A percentile compares a stretch with the other conserved stretches of the same genome.
phyloP scores from a whole-genome alignment of 2,113 vertebrate genomes.

The Cochlearius cochlearius region DNA sequence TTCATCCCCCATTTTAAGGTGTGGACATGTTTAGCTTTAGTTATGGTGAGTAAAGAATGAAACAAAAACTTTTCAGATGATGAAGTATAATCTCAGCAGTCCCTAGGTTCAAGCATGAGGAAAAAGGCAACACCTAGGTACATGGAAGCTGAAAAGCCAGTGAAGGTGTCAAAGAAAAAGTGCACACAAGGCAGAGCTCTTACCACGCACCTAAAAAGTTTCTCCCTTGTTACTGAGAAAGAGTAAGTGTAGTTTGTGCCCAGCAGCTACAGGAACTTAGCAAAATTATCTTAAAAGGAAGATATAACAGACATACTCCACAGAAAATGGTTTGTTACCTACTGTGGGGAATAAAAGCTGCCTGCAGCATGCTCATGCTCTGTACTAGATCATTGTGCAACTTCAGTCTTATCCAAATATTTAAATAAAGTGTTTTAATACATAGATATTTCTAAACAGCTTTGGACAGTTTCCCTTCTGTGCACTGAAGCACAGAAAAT shows the following conservation, averaged over 20 bases:
- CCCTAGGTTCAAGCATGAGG: not conserved
- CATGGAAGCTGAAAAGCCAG: not conserved
- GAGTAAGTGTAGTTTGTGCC: not conserved
- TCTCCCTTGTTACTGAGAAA: not conserved
- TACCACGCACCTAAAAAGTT: not conserved
- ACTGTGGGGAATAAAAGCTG: not conserved
- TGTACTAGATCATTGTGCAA: not conserved
- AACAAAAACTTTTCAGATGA: not conserved
- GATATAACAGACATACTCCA: not conserved
- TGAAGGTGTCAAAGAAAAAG: not conserved
- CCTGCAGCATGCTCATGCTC: not conserved
- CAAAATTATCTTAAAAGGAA: not conserved
- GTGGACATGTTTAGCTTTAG: not conserved
- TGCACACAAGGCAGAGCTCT: not conserved
- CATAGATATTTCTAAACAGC: not conserved
- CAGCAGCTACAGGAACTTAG: not conserved
- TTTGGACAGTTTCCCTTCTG: slow-evolving; percentile 13
- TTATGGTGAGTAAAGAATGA: not conserved
- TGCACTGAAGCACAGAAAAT: not conserved
- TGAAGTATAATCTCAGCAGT: not conserved
- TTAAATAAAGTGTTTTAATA: not conserved
- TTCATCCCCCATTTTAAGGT: not conserved
- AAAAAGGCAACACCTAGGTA: not conserved
- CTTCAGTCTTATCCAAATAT: slow-evolving; percentile 15
- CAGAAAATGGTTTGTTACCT: not conserved